Evolutionary conservation across 1,140 invertebrate genomes (phyloP), one percentile per base, ranked within the genome.

Genomic region (Subanguina moxae): DNA sequence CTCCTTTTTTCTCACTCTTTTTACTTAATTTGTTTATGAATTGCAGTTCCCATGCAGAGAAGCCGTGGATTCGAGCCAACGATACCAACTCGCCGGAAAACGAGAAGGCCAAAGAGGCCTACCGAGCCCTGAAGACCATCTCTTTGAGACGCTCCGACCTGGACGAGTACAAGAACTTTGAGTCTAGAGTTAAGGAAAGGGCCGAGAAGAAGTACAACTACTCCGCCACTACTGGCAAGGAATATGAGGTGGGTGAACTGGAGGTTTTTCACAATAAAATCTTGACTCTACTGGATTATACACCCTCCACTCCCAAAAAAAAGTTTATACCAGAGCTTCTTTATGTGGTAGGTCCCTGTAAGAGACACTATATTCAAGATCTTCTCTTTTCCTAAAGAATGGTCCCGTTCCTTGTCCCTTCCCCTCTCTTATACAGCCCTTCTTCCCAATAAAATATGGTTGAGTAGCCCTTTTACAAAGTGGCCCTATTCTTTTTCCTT

Each of bases 51-150:
- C 82, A 84, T 27, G 85, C 84, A n/a, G 81, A 83, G 61, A 82
- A 88, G 71, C 91, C 92, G 0, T 97, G 94, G 94, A 89, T 88
- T 75, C 86, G 90, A 63, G 86, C 88, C 70, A 87, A 87, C 32
- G 93, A 94, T 79, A 58, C 56, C 25, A 74, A 71, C n/a, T 68
- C 74, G 9, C 42, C 48, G 46, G 78, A 80, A 46, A 97, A 97
- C 83, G 87, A 89, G 72, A 87, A 89, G 71, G 93, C 93, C 0
- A 87, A 88, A 80, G 88, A 89, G 78, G 93, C 93, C 0, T 97
- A 92, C 84, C 89, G 90, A 69, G 89, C 92, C 0, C 84, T 97
- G 59, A 86, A 96, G 57, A 95, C 90, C 0, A 90, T 97, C n/a
- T 94, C 92, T 0, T 86, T 89, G 8, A 80, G 89, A 42, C 90